Evolutionary conservation across 1,140 invertebrate genomes (phyloP), one percentile per base, ranked within the genome.

Genomic region (Eulimnadia texana): DNA sequence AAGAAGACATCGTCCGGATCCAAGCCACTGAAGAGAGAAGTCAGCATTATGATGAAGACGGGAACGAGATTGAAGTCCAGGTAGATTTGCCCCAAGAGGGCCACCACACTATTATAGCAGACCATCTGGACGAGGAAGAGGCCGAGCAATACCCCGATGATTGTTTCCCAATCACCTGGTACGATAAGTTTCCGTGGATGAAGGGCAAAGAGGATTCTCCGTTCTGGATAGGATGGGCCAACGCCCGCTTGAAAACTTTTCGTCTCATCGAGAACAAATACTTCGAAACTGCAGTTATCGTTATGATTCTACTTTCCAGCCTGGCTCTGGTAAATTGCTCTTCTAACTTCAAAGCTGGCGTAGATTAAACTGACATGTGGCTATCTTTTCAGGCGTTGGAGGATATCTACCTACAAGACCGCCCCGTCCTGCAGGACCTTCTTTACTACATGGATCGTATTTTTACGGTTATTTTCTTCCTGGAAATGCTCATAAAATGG

Each of bases 401-500:
- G 83, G 95, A 98, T 78, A 89, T 94, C 68, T 84, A 97, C 77
- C 80, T 98, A 69, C 82, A 84, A 71, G 80, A 88, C 69, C 80
- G 91, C 71, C 92, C 90, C 67, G 85, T 90, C 68, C 79, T 97
- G 65, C 87, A 93, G 80, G 85, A 90, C 70, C 88, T 94, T 69
- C 80, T 97, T 52, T 90, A 91, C 73, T 95, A 95, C 72, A 90
- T 97, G 88, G 95, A 98, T 78, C 83, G 91, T 73, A 93, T 95
- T 74, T 98, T 98, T 77, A 98, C 93, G 55, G 90, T 94, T 60
- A 93, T 98, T 73, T 98, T 98, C 80, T 93, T 96, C 76, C 77
- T 95, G 67, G 95, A 98, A 79, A 98, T 98, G 94, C 85, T 97
- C 75, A 89, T 98, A 72, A 98, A 98, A 76, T 97, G 91, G 91